These are phyloP conservation scores for Vulpes ferrilata DNA, from an alignment of 2,113 vertebrate genomes.

Conservation along the genomic window DNA sequence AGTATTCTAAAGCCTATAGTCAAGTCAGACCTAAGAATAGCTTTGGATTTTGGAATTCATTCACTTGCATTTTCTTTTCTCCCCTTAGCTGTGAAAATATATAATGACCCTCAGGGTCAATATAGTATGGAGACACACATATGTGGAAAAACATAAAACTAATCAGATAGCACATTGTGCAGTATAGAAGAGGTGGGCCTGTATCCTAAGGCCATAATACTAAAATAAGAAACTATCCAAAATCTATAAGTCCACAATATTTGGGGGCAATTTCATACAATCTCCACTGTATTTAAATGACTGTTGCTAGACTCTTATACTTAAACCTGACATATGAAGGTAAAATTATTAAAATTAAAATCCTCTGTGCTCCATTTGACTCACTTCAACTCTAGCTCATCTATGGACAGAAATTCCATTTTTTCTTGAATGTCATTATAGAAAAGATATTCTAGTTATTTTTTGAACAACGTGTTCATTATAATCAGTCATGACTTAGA, in stretches of 20 bases:
- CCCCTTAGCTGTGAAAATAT: neutral
- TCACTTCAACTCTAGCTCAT: neutral
- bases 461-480: neutral
- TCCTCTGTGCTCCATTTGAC: neutral
- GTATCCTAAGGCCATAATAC: neutral
- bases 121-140: neutral
- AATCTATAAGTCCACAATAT: neutral
- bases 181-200: neutral
- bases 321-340: neutral
- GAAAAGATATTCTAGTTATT: neutral
- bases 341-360: conserved; percentile 46
- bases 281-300: neutral
- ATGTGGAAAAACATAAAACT: neutral
- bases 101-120: neutral
- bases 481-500: conserved; percentile 8
- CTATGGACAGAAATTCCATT: neutral
- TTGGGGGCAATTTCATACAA: neutral
- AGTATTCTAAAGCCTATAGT: neutral
- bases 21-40: neutral
- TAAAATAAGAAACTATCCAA: neutral
- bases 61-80: neutral
- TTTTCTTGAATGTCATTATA: neutral
- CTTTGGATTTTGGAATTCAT: neutral
- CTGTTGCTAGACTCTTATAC: neutral
- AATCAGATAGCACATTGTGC: neutral